Evolutionary conservation across 2,113 vertebrate genomes (phyloP), one percentile per base, ranked within the genome.

Genomic region (Sialia sialis): DNA sequence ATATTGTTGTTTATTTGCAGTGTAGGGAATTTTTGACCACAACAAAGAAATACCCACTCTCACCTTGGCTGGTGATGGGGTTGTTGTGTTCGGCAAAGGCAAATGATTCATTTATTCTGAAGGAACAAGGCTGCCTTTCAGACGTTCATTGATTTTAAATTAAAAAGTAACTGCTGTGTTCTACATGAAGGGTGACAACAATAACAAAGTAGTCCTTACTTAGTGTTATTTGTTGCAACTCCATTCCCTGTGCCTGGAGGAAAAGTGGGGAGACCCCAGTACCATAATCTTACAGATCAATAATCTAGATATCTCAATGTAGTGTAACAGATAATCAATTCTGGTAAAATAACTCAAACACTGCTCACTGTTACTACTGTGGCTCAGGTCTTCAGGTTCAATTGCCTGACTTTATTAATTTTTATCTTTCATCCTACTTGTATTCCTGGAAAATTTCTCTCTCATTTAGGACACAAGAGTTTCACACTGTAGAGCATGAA

Each of bases 141-240:
- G 96, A 96, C 44, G 4, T 60, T 93, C 96, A 97, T 96, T 97
- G 98, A 98, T 98, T 98, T 98, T 98, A 98, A 98, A 98, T 98
- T 98, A 97, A 98, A 98, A 97, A 97, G 87, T 97, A 98, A 98
- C 97, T 94, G 96, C 95, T 96, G 12, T 96, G 96, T 97, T 98
- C 97, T 97, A 97, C 97, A 97, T 96, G 94, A 97, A 97, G 96
- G 96, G 96, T 97, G 97, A 97, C 96, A 97, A 97, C 97, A 97
- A 95, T 98, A 98, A 97, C 96, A 94, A 94, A 96, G 95, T 96
- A 95, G 92, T 96, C 95, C 96, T 97, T 97, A 95, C 95, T 97
- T 97, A 96, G 96, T 97, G 94, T 95, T 97, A 92, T 97, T 97
- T 96, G 95, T 93, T 95, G 93, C 95, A 91, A 68, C 82, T 96